A percentile compares a stretch with the other conserved stretches of the same genome.
Evolutionary conservation across 2,797 vertebrate species (phyloP).

Genomic region (Danio albolineatus): DNA sequence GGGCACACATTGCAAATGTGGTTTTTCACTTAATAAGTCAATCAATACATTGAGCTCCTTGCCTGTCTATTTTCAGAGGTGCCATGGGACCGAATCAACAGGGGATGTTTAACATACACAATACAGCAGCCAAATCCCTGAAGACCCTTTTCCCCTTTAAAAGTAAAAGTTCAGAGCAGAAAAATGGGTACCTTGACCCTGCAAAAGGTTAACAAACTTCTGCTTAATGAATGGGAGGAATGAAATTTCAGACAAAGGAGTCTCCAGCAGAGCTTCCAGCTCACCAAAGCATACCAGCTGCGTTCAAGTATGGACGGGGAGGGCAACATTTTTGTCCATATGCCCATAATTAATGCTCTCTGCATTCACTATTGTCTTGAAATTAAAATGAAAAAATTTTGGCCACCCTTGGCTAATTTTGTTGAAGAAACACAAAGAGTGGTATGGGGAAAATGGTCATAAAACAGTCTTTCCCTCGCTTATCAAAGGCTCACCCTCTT

Average conservation of each 20-base stretch:
- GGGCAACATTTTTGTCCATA: constrained; percentile 74
- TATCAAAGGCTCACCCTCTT: constrained; percentile 88
- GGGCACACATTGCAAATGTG: constrained; percentile 70
- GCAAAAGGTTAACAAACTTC: constrained; percentile 82
- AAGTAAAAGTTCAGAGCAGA: constrained; percentile 76
- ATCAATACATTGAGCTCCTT: constrained; percentile 76
- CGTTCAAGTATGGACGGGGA: constrained; percentile 59
- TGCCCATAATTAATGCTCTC: constrained; percentile 84
- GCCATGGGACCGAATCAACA: constrained; percentile 70
- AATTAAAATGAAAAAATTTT: constrained; percentile 81
- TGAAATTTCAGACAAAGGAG: constrained; percentile 79
- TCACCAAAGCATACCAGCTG: constrained; percentile 77
- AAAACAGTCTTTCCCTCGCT: constrained; percentile 87
- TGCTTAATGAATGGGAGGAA: constrained; percentile 79
- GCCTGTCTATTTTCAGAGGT: constrained; percentile 66
- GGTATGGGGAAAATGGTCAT: constrained; percentile 86
- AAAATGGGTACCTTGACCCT: constrained; percentile 75
- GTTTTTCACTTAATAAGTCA: constrained; percentile 78
- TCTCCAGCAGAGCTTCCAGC: constrained; percentile 71
- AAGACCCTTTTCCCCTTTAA: constrained; percentile 68
- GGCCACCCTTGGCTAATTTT: constrained; percentile 84
- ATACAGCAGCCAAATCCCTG: constrained; percentile 69
- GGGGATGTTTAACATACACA: constrained; percentile 73
- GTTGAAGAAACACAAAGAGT: constrained; percentile 67
- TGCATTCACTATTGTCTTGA: constrained; percentile 78